A percentile compares a stretch with the other conserved stretches of the same genome.
Evolutionary conservation across 1,140 invertebrate species (phyloP).

Genomic region (Cyclargus thomasi): DNA sequence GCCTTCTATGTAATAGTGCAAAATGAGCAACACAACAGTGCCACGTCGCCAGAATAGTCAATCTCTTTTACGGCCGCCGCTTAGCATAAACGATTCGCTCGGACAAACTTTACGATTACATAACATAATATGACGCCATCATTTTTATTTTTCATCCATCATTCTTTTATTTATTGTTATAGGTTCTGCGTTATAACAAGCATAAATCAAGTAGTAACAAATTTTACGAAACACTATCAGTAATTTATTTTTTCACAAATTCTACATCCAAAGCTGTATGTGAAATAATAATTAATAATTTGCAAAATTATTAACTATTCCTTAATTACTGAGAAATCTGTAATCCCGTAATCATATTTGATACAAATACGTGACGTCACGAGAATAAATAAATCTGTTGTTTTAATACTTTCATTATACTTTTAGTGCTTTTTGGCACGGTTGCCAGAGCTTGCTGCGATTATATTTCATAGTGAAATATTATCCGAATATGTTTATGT

Average conservation of each 20-base stretch:
- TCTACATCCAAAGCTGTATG: too few species aligned
- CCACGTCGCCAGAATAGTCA: slow-evolving; percentile 1
- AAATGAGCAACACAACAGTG: neutral
- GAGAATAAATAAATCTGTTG: slow-evolving; percentile 1
- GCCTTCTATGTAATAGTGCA: neutral
- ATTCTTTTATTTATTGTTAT: neutral
- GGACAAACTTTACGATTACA: slow-evolving; percentile 5
- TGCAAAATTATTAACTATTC: too few species aligned
- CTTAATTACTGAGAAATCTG: too few species aligned
- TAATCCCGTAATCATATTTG: neutral
- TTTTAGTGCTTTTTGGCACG: slow-evolving; percentile 1
- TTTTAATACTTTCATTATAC: slow-evolving; percentile 4
- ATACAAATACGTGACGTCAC: neutral
- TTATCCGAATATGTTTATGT: neutral
- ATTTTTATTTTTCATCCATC: neutral
- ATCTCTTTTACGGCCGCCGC: slow-evolving; percentile 2
- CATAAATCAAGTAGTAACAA: too few species aligned
- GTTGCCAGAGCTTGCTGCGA: neutral
- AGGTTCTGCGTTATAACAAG: too few species aligned
- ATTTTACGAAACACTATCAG: too few species aligned
- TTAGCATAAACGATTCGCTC: slow-evolving; percentile 14
- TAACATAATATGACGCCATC: neutral
- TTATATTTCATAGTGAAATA: slow-evolving; percentile 4
- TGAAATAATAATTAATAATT: too few species aligned
- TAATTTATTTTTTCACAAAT: too few species aligned